Conservation (phyloP, 2,888 invertebrate species). For the Agonum fuliginosum region DNA sequence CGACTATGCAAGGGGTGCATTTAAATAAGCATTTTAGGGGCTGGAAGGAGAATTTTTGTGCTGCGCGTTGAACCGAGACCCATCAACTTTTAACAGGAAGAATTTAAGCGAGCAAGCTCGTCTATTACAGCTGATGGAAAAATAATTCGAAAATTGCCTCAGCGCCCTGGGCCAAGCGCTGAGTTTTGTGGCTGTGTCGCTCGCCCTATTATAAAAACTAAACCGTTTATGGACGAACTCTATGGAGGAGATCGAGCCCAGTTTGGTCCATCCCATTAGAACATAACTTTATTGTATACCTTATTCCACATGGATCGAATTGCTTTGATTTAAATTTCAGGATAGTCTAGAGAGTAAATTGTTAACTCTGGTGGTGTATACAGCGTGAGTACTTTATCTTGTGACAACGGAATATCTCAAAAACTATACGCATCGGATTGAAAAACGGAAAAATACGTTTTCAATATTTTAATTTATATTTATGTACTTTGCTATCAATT, state of each 20-base stretch:
- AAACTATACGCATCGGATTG: too few species aligned
- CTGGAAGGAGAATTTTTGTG: constrained; percentile 16
- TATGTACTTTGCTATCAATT: too few species aligned
- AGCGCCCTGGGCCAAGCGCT: constrained; percentile 42
- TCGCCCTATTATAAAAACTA: constrained; percentile 52
- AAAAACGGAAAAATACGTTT: too few species aligned
- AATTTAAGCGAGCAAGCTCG: constrained; percentile 57
- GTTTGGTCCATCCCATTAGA: background rate
- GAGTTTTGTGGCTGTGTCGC: constrained; percentile 2
- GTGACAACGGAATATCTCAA: too few species aligned
- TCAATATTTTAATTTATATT: too few species aligned
- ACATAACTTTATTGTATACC: background rate
- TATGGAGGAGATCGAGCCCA: background rate
- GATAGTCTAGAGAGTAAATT: too few species aligned
- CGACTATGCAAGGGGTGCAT: constrained; percentile 53
- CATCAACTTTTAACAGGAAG: constrained; percentile 59
- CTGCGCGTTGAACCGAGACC: constrained; percentile 3
- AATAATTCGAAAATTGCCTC: constrained; percentile 60
- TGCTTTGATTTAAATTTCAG: background rate
- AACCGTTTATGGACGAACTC: constrained; percentile 35
- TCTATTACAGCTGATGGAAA: constrained; percentile 60
- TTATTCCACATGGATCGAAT: background rate
- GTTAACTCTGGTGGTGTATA: too few species aligned
- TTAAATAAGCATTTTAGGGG: constrained; percentile 54
- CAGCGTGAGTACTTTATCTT: too few species aligned